Percentiles rank a stretch among this genome's conserved stretches.
Conservation (phyloP, 2,113 vertebrate species). For the Phylloscopus trochilus region DNA sequence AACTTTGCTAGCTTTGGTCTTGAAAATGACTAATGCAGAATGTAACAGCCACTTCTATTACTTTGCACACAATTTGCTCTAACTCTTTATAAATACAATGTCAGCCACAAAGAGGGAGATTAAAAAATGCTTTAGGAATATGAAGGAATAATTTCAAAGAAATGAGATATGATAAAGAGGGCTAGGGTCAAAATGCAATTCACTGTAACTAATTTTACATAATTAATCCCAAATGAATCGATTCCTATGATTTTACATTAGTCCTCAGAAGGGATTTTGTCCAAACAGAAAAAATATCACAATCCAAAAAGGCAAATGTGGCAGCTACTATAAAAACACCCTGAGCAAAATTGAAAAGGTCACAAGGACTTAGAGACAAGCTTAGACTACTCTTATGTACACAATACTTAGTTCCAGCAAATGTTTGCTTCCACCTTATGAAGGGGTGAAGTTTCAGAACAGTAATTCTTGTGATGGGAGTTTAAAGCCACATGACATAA, state of each 20-base stretch:
- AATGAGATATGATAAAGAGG: background rate
- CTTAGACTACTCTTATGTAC: background rate
- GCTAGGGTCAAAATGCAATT: background rate
- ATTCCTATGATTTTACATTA: background rate
- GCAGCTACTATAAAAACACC: background rate
- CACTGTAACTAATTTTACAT: background rate
- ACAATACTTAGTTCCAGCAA: background rate
- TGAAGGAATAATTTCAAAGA: background rate
- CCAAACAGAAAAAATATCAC: background rate
- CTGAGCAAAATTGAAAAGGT: background rate
- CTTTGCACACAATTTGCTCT: background rate
- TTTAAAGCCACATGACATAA: conserved; percentile 9
- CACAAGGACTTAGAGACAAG: background rate
- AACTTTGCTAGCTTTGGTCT: background rate
- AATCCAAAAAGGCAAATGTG: background rate
- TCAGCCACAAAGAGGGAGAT: background rate
- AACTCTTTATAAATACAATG: background rate
- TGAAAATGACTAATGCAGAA: background rate
- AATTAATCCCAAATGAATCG: background rate
- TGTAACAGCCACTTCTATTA: background rate
- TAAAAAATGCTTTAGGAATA: background rate
- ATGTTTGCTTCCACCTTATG: background rate
- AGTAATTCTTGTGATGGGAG: background rate
- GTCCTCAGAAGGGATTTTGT: background rate
- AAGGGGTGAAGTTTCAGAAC: background rate